Evolutionary conservation across 1,140 invertebrate genomes (phyloP).

Genomic region (Helicoverpa armigera): DNA sequence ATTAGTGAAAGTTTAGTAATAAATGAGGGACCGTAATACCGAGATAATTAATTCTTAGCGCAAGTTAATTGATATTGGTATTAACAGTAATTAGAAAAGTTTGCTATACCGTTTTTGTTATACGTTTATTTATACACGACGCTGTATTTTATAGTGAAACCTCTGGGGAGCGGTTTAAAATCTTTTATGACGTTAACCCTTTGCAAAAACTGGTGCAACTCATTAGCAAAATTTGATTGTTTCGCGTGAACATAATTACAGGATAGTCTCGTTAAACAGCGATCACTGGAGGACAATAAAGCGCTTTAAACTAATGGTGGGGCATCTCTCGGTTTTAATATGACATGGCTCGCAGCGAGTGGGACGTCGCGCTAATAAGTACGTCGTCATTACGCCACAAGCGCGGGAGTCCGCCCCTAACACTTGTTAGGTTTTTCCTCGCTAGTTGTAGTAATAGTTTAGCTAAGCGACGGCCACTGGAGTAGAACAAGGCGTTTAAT

Average conservation of each 20-base stretch:
- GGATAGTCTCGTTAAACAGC: constrained; percentile 33
- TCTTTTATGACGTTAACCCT: constrained; percentile 11
- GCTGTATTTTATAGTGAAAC: constrained; percentile 30
- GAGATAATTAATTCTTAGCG: constrained; percentile 84
- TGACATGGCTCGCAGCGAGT: constrained; percentile 13
- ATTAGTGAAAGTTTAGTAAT: constrained; percentile 85
- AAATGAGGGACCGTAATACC: constrained; percentile 80
- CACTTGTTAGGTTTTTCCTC: constrained; percentile 77
- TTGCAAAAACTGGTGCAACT: constrained; percentile 35
- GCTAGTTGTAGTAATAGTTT: constrained; percentile 70
- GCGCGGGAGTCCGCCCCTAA: constrained; percentile 58
- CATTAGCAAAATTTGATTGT: constrained; percentile 45
- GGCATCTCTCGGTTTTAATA: constrained; percentile 21
- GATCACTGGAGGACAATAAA: constrained; percentile 35
- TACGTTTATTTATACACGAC: constrained; percentile 30
- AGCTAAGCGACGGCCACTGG: constrained; percentile 75
- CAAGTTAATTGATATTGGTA: constrained; percentile 83
- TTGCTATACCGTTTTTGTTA: constrained; percentile 52
- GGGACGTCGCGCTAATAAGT: constrained; percentile 43
- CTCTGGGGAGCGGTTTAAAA: constrained; percentile 8
- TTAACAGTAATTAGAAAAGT: constrained; percentile 85
- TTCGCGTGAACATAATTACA: constrained; percentile 37
- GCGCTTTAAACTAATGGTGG: constrained; percentile 33
- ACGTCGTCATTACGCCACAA: constrained; percentile 50
- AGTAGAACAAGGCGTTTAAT: constrained; percentile 83